Base-by-base conservation (phyloP, 2,888 invertebrate species). In the Eupeodes luniger region DNA sequence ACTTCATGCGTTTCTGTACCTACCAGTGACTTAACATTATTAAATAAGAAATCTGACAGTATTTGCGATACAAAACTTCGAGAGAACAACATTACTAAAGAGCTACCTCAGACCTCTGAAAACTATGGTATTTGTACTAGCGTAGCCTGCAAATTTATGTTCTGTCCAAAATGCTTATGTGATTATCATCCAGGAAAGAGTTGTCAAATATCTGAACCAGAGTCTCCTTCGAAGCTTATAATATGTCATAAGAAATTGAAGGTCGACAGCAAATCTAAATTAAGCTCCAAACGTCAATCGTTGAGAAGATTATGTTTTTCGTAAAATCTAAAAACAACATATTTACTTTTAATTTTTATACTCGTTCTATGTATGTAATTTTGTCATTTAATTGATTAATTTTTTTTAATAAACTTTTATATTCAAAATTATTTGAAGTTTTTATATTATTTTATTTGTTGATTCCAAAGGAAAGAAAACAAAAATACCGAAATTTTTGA, bases 201-300 rank as follows among this genome's bases (percentile, higher is more conserved):
- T 16, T 92, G 92, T 62, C 90, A 89, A 36, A 84, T 92, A 75
- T 91, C 91, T 7, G 91, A 91, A 11, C 89, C 92, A 49, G 91
- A 91, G 53, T 92, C 92, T 12, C 92, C 92, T 6, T 91, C 93
- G 0, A 92, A 92, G 67, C 80, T 92, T 0, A 83, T 92, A 81
- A 74, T 90, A 87, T 90, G 91, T 64, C 74, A 69, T 59, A 89
- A 90, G 36, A 89, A 61, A 57, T 77, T 90, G 11, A 92, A 92
- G 27, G 89, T 47, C 7, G 81, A 81, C 61, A 81, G 16, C 16
- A 81, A 84, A 27, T 72, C 72, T 53, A 84, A 78, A 70, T 27
- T 57, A 57, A 88, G 16, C 62, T 72, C 87, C 40, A 88, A 88
- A 66, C 77, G 80, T 5, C 87, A 84, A 51, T 47, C 84, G 27